These are phyloP conservation scores for Sepiola atlantica DNA, from an alignment of 2,888 invertebrate genomes.

Conservation along the genomic window DNA sequence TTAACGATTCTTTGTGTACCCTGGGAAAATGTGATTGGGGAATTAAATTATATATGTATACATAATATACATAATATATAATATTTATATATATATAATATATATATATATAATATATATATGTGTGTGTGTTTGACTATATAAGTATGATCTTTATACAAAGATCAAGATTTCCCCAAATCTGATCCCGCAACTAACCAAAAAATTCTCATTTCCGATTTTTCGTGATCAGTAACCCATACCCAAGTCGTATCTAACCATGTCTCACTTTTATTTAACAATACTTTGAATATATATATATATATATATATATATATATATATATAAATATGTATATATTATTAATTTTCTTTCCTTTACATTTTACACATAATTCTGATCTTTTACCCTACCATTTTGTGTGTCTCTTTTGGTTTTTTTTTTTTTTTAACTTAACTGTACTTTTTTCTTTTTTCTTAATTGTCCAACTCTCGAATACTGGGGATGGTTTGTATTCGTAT, in stretches of 20 bases:
- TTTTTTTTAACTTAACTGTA: slow-evolving; percentile 45
- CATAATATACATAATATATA: not conserved
- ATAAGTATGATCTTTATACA: not conserved
- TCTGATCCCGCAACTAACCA: not conserved
- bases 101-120: not conserved
- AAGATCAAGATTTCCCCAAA: not conserved
- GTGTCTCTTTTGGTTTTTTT: slow-evolving; percentile 42
- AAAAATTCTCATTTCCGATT: not conserved
- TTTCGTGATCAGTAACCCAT: not conserved
- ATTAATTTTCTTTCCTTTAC: not conserved
- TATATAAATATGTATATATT: no score
- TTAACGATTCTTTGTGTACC: not conserved
- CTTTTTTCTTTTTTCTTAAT: slow-evolving; percentile 49
- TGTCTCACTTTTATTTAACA: slow-evolving; percentile 49
- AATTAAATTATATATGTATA: not conserved
- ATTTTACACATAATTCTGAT: not conserved
- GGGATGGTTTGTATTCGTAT: not conserved
- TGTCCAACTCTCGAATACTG: slow-evolving; percentile 37
- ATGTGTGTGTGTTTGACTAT: no score
- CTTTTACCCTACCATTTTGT: not conserved
- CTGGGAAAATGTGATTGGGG: not conserved
- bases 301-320: no score
- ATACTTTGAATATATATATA: slow-evolving; percentile 49
- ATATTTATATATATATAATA: not conserved
- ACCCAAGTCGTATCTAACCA: not conserved